These are phyloP conservation scores for Melangyna quadrimaculata DNA, from an alignment of 2,888 invertebrate genomes.

Conservation along the genomic window DNA sequence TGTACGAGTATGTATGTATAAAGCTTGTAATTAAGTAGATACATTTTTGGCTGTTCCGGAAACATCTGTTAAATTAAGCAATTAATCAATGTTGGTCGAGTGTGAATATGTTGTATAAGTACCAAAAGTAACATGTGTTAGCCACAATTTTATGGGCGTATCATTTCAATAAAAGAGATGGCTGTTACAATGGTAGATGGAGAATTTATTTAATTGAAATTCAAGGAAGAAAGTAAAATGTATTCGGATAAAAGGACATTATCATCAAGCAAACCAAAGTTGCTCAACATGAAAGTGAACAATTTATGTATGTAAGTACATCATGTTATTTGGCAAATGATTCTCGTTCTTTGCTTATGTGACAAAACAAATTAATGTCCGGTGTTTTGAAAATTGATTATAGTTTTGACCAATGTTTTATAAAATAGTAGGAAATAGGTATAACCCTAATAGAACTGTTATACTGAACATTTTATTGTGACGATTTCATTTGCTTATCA, in stretches of 20 bases:
- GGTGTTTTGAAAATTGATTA: not conserved
- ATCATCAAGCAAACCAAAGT: not conserved
- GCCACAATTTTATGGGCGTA: conserved; percentile 7
- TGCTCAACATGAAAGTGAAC: not conserved
- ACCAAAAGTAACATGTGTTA: conserved; percentile 10
- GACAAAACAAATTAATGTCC: not conserved
- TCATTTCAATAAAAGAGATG: not conserved
- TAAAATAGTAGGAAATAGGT: not conserved
- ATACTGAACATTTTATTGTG: not conserved
- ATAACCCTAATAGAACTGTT: not conserved
- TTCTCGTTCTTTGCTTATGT: not conserved
- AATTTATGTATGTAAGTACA: too few relatives aligned
- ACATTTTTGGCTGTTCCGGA: conserved; percentile 11
- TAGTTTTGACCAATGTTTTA: not conserved
- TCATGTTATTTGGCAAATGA: not conserved
- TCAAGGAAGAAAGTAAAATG: not conserved
- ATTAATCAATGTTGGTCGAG: conserved; percentile 26
- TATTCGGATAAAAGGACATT: not conserved
- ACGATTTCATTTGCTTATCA: not conserved
- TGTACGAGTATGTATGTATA: not conserved
- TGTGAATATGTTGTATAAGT: conserved; percentile 6
- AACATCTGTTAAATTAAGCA: conserved; percentile 33
- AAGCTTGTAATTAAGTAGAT: conserved; percentile 17
- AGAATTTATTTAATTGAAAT: conserved; percentile 21
- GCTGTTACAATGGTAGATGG: not conserved